Evolutionary conservation across 2,888 invertebrate species (phyloP).

Genomic region (Drosophila meridionalis): DNA sequence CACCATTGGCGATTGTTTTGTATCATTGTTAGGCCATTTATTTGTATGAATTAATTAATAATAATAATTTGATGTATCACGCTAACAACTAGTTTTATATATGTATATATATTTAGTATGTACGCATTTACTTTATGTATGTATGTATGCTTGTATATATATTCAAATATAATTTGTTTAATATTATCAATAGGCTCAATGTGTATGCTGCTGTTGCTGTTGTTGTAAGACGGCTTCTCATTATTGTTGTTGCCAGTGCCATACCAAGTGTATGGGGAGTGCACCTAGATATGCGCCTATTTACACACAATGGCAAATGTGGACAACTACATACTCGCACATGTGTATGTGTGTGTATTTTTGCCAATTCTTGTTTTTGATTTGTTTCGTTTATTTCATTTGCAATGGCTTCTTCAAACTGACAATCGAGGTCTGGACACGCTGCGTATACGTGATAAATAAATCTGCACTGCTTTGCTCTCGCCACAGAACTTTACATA

Average conservation of each 20-base stretch:
- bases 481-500: slow-evolving; percentile 12
- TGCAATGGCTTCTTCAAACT: slow-evolving; percentile 26
- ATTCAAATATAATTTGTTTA: slow-evolving; percentile 46
- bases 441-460: slow-evolving; percentile 12
- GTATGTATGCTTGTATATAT: slow-evolving; percentile 42
- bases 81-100: slow-evolving; percentile 73
- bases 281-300: slow-evolving; percentile 16
- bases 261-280: background rate
- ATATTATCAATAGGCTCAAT: slow-evolving; percentile 38
- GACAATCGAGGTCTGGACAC: slow-evolving; percentile 10
- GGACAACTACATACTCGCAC: slow-evolving; percentile 11
- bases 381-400: background rate
- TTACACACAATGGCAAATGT: slow-evolving; percentile 39
- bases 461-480: slow-evolving; percentile 9
- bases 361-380: slow-evolving; percentile 3
- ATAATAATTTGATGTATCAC: slow-evolving; percentile 73
- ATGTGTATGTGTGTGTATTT: slow-evolving; percentile 12
- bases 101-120: slow-evolving; percentile 41
- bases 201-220: slow-evolving; percentile 6
- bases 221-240: slow-evolving; percentile 49
- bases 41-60: slow-evolving; percentile 70
- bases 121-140: slow-evolving; percentile 47
- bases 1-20: slow-evolving; percentile 29
- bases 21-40: slow-evolving; percentile 67
- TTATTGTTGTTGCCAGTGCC: slow-evolving; percentile 48